phyloP scores from a whole-genome alignment of 64 coral and sea anemone species.

The Pocillopora verrucosa region DNA sequence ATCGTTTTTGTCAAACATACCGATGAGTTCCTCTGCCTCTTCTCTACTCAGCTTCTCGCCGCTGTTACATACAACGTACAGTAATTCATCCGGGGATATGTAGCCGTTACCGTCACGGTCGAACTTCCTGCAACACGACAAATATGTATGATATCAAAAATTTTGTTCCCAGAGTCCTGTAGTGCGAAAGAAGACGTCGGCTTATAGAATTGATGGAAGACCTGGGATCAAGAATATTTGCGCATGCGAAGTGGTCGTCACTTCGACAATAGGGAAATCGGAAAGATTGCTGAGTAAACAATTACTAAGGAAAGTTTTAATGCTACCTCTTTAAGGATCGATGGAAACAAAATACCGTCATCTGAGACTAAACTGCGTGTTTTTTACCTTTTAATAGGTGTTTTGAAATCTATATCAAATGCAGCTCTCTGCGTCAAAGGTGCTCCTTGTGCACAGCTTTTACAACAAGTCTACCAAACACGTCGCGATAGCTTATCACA shows the following conservation, averaged over 20 bases:
- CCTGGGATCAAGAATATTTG: neutral
- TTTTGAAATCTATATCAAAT: too few relatives aligned
- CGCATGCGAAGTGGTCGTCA: neutral
- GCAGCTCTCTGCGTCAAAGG: too few relatives aligned
- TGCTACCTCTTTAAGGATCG: too few relatives aligned
- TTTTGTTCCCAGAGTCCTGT: neutral
- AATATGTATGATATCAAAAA: neutral
- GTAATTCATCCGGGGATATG: constrained; percentile 83
- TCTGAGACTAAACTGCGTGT: too few relatives aligned
- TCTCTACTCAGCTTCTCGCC: constrained; percentile 71
- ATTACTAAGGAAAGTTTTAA: too few relatives aligned
- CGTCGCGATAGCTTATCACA: too few relatives aligned
- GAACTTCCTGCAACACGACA: constrained; percentile 67
- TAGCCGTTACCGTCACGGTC: constrained; percentile 88
- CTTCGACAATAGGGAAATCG: too few relatives aligned
- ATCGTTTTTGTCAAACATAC: constrained; percentile 87
- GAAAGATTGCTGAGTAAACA: too few relatives aligned
- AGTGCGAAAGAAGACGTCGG: neutral
- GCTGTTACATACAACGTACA: constrained; percentile 90
- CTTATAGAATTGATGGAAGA: neutral
- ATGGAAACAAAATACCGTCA: too few relatives aligned
- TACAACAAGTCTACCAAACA: too few relatives aligned
- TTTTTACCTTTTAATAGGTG: too few relatives aligned
- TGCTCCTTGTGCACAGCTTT: too few relatives aligned
- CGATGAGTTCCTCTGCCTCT: constrained; percentile 80